Conservation (phyloP, 1,140 invertebrate genomes). For the Heliothis virescens region DNA sequence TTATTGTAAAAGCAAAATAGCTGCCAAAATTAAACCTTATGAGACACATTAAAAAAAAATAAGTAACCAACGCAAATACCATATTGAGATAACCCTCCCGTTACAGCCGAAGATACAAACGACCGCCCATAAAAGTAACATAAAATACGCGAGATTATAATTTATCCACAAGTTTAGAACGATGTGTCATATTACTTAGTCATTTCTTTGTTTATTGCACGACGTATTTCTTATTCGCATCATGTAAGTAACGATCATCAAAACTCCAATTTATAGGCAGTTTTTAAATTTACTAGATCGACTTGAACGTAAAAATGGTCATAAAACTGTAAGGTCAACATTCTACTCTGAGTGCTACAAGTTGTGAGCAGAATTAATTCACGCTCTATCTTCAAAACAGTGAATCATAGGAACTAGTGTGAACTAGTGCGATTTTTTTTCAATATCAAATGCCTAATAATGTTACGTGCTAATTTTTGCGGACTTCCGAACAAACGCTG, state of each 20-base stretch:
- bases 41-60: not conserved
- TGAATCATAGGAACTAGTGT: conserved; percentile 53
- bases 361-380: conserved; percentile 63
- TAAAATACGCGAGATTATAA: conserved; percentile 16
- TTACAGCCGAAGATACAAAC: not conserved
- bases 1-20: no score
- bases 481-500: conserved; percentile 45
- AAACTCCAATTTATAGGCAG: conserved; percentile 63
- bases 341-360: conserved; percentile 62
- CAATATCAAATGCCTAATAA: conserved; percentile 45
- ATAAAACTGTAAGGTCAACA: conserved; percentile 76
- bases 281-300: conserved; percentile 53
- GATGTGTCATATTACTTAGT: conserved; percentile 54
- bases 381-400: conserved; percentile 42
- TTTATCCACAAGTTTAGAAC: conserved; percentile 35
- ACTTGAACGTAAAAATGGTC: conserved; percentile 62
- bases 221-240: conserved; percentile 55
- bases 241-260: conserved; percentile 49
- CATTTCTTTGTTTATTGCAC: conserved; percentile 48
- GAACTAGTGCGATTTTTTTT: conserved; percentile 37
- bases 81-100: conserved; percentile 28
- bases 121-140: conserved; percentile 1
- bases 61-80: conserved; percentile 10
- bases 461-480: conserved; percentile 37
- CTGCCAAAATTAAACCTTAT: no score